Evolutionary conservation across 2,113 vertebrate species (phyloP), one percentile per base, ranked within the genome.

Genomic region (Atractosteus spatula): DNA sequence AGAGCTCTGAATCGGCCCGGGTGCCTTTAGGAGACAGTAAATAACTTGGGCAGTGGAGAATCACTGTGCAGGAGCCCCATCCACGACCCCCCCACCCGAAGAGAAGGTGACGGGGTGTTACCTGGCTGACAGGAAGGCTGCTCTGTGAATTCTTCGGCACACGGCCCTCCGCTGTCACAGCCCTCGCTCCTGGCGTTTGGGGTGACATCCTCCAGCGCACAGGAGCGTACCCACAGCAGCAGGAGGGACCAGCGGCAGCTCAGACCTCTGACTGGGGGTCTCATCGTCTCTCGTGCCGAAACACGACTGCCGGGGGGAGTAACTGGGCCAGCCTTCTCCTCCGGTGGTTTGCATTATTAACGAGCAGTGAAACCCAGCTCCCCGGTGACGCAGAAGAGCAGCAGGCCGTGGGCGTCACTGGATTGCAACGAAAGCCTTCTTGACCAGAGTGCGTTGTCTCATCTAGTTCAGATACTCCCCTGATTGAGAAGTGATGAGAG

Each of bases 271-370:
- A 29, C 29, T 2, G 29, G 29, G 29, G 29, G 29, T 29, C 10
- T 41, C 59, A 74, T 65, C 3, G 4, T 65, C 29, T 62, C 47
- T 51, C 10, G 5, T 51, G 10, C 47, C 47, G 47, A 51, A 10
- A 10, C 47, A 0, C 1, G 29, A 29, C 47, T 51, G 47, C 5
- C 1, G 1, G 1, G 10, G 47, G 5, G 57, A n/a, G 7, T 16
- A 59, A 16, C 5, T 13, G 5, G 13, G 5, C 5, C 57, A 59
- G 3, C 57, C 86, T 84, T 87, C 87, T 2, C 57, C 86, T 84
- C 87, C 87, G 68, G 71, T 42, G 42, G 61, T 54, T 78, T 92
- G 82, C 90, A 92, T 88, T 77, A 89, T 93, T 88, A 5, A 51
- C 5, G 47, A 51, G 47, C 5, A 51, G 10, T 51, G 47, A 51